A percentile compares a stretch with the other conserved stretches of the same genome.
These are phyloP conservation scores for Pseudochaenichthys georgianus DNA, from an alignment of 2,797 vertebrate species.

Conservation along the genomic window DNA sequence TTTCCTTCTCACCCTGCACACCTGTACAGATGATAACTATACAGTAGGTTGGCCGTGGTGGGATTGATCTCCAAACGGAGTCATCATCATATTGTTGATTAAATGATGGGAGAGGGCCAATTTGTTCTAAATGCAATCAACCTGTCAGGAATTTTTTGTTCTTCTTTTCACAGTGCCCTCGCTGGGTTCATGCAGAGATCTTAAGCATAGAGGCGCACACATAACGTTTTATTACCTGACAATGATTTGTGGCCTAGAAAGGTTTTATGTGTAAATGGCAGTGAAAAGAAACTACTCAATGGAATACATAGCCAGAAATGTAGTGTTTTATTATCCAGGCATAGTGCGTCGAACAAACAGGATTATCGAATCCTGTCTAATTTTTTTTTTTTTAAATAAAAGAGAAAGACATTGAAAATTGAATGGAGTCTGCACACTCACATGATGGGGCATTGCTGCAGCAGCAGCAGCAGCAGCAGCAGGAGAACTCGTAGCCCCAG, in stretches of 20 bases:
- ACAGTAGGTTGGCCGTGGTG: conserved; percentile 34
- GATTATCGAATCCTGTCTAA: conserved; percentile 30
- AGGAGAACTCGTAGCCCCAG: conserved; percentile 60
- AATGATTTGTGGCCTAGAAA: not conserved
- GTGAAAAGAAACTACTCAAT: not conserved
- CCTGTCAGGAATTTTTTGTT: conserved; percentile 28
- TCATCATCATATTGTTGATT: conserved; percentile 73
- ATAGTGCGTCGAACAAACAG: not conserved
- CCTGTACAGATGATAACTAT: conserved; percentile 73
- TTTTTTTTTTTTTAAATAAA: not conserved
- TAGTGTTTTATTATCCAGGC: not conserved
- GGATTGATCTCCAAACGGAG: conserved; percentile 51
- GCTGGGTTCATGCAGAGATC: not conserved
- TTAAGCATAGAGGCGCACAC: not conserved
- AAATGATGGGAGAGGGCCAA: conserved; percentile 47
- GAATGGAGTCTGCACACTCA: conserved; percentile 52
- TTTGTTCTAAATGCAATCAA: conserved; percentile 56
- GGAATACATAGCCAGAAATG: conserved; percentile 6
- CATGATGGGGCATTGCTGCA: conserved; percentile 44
- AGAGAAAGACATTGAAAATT: conserved; percentile 41
- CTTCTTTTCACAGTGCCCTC: conserved; percentile 17
- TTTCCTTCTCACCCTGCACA: conserved; percentile 78
- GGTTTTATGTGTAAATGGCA: conserved; percentile 9
- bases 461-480: conserved; percentile 43
- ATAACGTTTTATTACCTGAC: not conserved